Evolutionary conservation across 2,888 invertebrate genomes (phyloP).

Genomic region (Galerucella calmariensis): DNA sequence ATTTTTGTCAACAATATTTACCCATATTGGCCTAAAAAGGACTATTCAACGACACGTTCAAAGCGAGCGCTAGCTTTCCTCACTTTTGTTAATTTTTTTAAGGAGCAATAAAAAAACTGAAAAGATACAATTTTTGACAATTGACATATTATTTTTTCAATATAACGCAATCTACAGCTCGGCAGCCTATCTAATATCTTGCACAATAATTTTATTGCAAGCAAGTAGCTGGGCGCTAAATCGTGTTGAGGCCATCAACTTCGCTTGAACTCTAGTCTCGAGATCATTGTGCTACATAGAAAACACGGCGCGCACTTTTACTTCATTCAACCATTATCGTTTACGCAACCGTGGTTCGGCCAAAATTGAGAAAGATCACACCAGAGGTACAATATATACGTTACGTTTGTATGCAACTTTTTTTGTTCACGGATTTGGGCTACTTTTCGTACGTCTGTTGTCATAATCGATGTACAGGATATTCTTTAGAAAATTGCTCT

Average conservation of each 20-base stretch:
- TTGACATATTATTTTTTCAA: not conserved
- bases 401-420: not conserved
- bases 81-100: constrained; percentile 27
- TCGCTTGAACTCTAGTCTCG: constrained; percentile 46
- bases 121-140: too few species aligned
- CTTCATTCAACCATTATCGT: constrained; percentile 52
- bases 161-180: constrained; percentile 43
- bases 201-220: constrained; percentile 56
- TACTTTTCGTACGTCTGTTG: constrained; percentile 5
- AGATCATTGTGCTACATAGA: constrained; percentile 54
- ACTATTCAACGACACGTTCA: too few species aligned
- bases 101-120: too few species aligned
- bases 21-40: too few species aligned
- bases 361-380: constrained; percentile 19
- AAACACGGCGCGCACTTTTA: constrained; percentile 51
- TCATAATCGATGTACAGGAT: not conserved
- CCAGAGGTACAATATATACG: not conserved
- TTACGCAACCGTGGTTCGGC: constrained; percentile 42
- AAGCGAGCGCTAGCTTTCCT: too few species aligned
- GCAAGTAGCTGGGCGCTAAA: constrained; percentile 52
- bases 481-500: too few species aligned
- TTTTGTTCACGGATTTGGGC: constrained; percentile 12
- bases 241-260: constrained; percentile 62
- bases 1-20: too few species aligned
- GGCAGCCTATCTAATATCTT: constrained; percentile 43